Evolutionary conservation across 2,797 vertebrate species (phyloP).

Genomic region (Alfaro cultratus): DNA sequence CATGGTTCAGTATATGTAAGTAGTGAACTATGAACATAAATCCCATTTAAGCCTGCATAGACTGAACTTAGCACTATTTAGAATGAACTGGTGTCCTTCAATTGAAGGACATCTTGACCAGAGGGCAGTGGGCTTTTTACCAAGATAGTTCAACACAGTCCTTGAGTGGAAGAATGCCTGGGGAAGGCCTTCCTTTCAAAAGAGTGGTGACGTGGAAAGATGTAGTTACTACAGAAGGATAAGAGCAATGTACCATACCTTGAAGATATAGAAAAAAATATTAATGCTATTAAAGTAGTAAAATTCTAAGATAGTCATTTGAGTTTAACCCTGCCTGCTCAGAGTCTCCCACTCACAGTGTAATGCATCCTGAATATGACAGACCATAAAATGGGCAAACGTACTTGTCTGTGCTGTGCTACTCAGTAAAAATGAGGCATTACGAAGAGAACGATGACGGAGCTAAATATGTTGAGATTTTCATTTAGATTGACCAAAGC

Average conservation of each 20-base stretch:
- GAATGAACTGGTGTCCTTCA: neutral
- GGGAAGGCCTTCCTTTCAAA: neutral
- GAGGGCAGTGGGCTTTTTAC: neutral
- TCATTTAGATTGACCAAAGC: neutral
- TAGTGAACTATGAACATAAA: neutral
- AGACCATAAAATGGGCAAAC: neutral
- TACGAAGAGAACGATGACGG: neutral
- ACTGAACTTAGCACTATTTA: neutral
- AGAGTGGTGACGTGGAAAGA: neutral
- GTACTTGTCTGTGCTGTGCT: neutral
- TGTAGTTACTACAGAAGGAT: neutral
- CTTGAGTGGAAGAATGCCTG: neutral
- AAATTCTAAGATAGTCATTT: neutral
- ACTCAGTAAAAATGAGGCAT: neutral
- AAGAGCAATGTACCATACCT: neutral
- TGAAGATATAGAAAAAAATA: neutral
- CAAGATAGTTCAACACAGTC: neutral
- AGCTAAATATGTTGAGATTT: neutral
- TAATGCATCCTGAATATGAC: neutral
- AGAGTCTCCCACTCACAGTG: neutral
- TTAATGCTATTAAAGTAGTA: neutral
- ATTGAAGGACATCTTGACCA: neutral
- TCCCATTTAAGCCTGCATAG: neutral
- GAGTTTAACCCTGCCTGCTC: neutral
- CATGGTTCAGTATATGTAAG: neutral